Base-by-base conservation (phyloP, 2,797 vertebrate species). In the Smutsia temminckii region DNA sequence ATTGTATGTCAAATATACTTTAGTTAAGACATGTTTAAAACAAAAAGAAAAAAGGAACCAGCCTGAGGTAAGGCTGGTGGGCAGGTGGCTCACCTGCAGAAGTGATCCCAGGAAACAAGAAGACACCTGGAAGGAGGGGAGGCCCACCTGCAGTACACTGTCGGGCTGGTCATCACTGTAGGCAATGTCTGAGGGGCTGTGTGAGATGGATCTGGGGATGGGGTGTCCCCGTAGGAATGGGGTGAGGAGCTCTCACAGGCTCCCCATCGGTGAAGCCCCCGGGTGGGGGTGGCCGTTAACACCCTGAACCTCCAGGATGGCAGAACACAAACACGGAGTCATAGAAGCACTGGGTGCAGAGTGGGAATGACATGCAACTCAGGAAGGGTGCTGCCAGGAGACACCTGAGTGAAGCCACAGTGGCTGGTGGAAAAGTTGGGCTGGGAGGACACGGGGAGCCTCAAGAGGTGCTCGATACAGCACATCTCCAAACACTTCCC, bases 401-500 rank as follows among this genome's bases (percentile, higher is more conserved):
- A 91, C 12, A 37, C 40, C 75, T 9, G 23, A 10, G 21, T 2
- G 57, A 87, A 71, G 71, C n/a, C 91, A 51, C 9, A 1, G 4
- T 3, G n/a, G 46, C 34, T 74, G 34, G 59, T 0, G 0, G 13
- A 40, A 18, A 21, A 37, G 40, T 2, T 1, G 21, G n/a, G 57
- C 40, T 14, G 32, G 23, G 20, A 49, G 66, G 34, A 29, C 1
- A 37, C 9, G 0, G 34, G 2, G 5, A 16, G 75, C 74, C 46
- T 32, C 59, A 8, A 61, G 69, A 46, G 10, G 80, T 1, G 0
- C 49, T 23, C 2, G 0, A 29, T 4, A 8, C 20, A 42, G 23
- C 12, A 9, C 2, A 20, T 32, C 61, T 63, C 66, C 68, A 71
- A 6, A 7, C 14, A 32, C 2, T 16, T 57, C 42, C 85, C 68